Evolutionary conservation across 2,888 invertebrate species (phyloP).

Genomic region (Eucriotettix oculatus): DNA sequence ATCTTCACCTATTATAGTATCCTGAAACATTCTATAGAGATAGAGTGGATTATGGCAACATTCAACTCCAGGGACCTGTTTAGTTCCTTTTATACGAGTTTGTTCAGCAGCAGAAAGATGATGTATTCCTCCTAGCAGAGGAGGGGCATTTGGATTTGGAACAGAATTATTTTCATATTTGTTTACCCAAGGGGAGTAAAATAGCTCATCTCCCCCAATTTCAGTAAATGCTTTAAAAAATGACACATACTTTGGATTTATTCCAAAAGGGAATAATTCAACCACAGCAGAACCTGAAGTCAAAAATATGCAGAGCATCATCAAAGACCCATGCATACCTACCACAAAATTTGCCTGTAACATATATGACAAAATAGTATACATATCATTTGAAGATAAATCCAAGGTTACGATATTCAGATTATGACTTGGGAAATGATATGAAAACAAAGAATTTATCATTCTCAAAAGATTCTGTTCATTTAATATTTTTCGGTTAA

Average conservation of each 20-base stretch:
- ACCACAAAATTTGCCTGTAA: constrained; percentile 13
- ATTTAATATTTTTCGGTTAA: constrained; percentile 28
- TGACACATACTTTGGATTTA: constrained; percentile 26
- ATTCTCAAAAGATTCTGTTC: constrained; percentile 22
- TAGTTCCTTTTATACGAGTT: constrained; percentile 18
- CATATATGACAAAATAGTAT: constrained; percentile 10
- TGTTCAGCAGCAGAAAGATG: constrained; percentile 22
- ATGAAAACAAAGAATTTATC: constrained; percentile 11
- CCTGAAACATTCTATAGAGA: constrained; percentile 32
- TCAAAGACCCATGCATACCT: constrained; percentile 25
- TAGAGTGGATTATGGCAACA: constrained; percentile 31
- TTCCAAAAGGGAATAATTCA: constrained; percentile 32
- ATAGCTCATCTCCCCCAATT: constrained; percentile 20
- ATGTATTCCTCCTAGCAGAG: constrained; percentile 23
- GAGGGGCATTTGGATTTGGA: constrained; percentile 23
- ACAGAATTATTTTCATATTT: constrained; percentile 17
- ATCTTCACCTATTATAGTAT: constrained; percentile 25
- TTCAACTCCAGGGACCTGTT: constrained; percentile 23
- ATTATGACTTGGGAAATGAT: neutral
- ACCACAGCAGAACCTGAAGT: constrained; percentile 23
- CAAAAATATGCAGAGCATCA: constrained; percentile 26
- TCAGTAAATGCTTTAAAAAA: constrained; percentile 25
- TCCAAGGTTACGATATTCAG: constrained; percentile 9
- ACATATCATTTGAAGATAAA: constrained; percentile 12
- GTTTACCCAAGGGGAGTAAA: constrained; percentile 28